phyloP scores from a whole-genome alignment of 2,888 invertebrate species.

The Ypsolopha sequella region DNA sequence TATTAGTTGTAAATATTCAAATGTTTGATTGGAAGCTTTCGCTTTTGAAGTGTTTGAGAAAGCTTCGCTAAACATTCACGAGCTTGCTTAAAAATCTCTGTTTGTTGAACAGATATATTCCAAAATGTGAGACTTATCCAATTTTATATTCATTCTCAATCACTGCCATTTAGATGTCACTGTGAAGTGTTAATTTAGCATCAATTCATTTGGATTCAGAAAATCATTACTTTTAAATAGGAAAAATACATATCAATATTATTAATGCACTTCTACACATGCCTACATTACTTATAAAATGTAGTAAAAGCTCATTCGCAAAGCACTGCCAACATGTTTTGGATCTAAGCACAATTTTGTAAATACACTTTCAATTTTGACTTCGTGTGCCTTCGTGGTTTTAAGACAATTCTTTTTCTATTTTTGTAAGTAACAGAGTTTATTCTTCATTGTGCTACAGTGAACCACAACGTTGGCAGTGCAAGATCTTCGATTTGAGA shows the following conservation, averaged over 20 bases:
- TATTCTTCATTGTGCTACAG: conserved; percentile 47
- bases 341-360: conserved; percentile 34
- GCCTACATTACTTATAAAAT: not conserved
- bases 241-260: not conserved
- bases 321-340: conserved; percentile 42
- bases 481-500: conserved; percentile 29
- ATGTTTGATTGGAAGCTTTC: conserved; percentile 18
- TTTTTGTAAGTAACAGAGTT: conserved; percentile 9
- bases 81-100: conserved; percentile 3
- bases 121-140: not conserved
- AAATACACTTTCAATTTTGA: conserved; percentile 35
- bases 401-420: conserved; percentile 8
- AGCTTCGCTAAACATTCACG: conserved; percentile 17
- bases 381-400: conserved; percentile 24
- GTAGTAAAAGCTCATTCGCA: conserved; percentile 9
- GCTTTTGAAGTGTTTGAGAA: conserved; percentile 17
- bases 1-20: conserved; percentile 2
- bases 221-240: not conserved
- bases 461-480: conserved; percentile 52
- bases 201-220: not conserved
- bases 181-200: not conserved
- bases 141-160: no score
- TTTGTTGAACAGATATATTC: not conserved
- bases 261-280: not conserved
- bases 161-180: no score